Conservation (phyloP, 2,797 vertebrate genomes). For the Sebastes itinus region DNA sequence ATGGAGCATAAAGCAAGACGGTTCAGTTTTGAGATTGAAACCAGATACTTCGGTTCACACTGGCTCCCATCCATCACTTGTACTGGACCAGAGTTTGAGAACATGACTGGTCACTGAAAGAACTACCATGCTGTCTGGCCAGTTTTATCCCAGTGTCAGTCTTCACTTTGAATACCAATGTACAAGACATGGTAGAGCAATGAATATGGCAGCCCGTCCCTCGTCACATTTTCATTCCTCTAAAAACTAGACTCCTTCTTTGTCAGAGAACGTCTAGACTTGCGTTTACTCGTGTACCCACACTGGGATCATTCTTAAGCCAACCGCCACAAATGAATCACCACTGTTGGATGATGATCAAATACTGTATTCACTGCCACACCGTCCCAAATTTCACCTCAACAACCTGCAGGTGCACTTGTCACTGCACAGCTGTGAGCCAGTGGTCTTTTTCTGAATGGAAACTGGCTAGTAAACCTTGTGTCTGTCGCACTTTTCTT, state of each 20-base stretch:
- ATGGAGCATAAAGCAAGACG: conserved; percentile 57
- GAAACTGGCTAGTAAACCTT: conserved; percentile 56
- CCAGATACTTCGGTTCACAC: conserved; percentile 72
- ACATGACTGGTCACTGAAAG: conserved; percentile 64
- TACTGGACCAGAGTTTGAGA: conserved; percentile 55
- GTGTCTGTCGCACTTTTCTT: conserved; percentile 45
- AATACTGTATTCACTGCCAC: conserved; percentile 12
- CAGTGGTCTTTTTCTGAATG: conserved; percentile 46
- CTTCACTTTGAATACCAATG: conserved; percentile 18
- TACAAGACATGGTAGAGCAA: conserved; percentile 9
- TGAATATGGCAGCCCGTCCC: conserved; percentile 16
- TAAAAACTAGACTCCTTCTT: conserved; percentile 34
- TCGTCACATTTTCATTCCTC: conserved; percentile 32
- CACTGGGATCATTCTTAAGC: conserved; percentile 51
- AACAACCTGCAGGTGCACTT: conserved; percentile 61
- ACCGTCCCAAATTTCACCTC: conserved; percentile 23
- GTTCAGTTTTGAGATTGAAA: conserved; percentile 69
- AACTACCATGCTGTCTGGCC: conserved; percentile 49
- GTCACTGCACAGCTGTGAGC: conserved; percentile 48
- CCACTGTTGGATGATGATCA: not conserved
- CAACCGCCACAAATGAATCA: conserved; percentile 45
- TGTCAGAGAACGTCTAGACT: conserved; percentile 20
- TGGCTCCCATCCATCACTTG: conserved; percentile 66
- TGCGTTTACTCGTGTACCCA: not conserved
- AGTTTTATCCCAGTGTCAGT: conserved; percentile 22